Percentiles rank a stretch among this genome's conserved stretches.
phyloP scores from a whole-genome alignment of 1,140 invertebrate genomes.

The Zaprionus davidi region DNA sequence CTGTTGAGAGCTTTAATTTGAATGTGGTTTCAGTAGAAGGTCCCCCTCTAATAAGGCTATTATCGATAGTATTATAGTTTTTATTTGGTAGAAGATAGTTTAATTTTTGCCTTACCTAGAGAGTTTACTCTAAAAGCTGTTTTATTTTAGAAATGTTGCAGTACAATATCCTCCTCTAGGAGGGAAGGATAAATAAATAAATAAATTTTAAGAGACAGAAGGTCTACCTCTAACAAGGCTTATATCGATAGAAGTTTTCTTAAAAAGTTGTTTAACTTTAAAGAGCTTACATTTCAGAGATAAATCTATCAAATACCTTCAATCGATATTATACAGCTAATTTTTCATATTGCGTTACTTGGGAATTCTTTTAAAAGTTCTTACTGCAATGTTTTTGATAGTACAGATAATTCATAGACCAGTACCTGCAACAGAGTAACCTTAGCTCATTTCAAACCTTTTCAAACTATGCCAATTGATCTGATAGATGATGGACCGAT shows the following conservation, averaged over 20 bases:
- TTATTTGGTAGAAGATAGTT: background rate
- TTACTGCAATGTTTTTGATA: background rate
- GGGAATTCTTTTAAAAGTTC: background rate
- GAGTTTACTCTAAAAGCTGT: no score
- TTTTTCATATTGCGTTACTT: background rate
- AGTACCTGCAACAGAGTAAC: background rate
- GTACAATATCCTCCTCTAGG: no score
- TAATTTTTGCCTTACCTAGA: no score
- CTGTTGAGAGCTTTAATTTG: background rate
- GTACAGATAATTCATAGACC: background rate
- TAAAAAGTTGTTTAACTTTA: no score
- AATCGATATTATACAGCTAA: background rate
- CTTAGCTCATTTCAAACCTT: background rate
- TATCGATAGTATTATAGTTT: background rate
- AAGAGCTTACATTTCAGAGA: no score
- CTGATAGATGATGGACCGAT: slow-evolving; percentile 22
- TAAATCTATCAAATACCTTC: no score
- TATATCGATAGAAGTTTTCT: no score
- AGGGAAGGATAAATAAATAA: no score
- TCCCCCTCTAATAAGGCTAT: no score
- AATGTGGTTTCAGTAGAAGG: background rate
- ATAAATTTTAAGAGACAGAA: no score
- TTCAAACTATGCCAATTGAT: slow-evolving; percentile 7
- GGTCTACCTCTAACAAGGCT: no score
- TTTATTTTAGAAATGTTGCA: no score